Evolutionary conservation across 1,140 invertebrate species (phyloP), one percentile per base, ranked within the genome.

Genomic region (Campoletis sonorensis): DNA sequence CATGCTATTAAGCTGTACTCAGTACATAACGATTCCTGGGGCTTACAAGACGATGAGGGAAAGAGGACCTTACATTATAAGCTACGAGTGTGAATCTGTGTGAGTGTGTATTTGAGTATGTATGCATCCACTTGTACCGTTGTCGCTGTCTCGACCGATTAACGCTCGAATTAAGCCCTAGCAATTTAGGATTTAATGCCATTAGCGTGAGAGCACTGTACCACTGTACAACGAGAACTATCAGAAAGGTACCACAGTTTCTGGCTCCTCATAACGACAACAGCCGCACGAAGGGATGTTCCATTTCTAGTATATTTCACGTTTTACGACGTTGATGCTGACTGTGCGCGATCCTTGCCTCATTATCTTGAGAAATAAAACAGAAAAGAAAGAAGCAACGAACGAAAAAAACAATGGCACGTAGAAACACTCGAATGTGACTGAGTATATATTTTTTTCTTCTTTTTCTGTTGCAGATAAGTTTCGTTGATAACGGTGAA

Each of bases 161-260:
- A 78, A 37, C 54, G 58, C 76, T 78, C 76, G 76, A 78, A 78
- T 78, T 78, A 67, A 78, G 67, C 58, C 76, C 49, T 33, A 64
- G 33, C 76, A 78, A 78, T 78, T 78, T 78, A 45, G 76, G 58
- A 78, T 78, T 78, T 78, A 78, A 78, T 78, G 76, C 76, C 76
- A 78, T 78, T 78, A 78, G 76, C 76, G 37, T 3, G 67, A 67
- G 16, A 45, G 30, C 33, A 61, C 61, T 37, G 30, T 61, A 37
- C 33, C 15, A 4, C 51, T 54, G 16, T 64, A 45, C 16, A 16
- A 49, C 27, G 7, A 16, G 5, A 54, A 33, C 5, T 27, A 77
- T 11, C 26, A 37, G 73, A 37, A 10, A 77, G 40, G 40, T 26
- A 54, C 51, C 51, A n/a, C 51, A 54, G 8, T 26, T n/a, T 13